Evolutionary conservation across 2,888 invertebrate species (phyloP), one percentile per base, ranked within the genome.

Genomic region (Adelognathus sp.): DNA sequence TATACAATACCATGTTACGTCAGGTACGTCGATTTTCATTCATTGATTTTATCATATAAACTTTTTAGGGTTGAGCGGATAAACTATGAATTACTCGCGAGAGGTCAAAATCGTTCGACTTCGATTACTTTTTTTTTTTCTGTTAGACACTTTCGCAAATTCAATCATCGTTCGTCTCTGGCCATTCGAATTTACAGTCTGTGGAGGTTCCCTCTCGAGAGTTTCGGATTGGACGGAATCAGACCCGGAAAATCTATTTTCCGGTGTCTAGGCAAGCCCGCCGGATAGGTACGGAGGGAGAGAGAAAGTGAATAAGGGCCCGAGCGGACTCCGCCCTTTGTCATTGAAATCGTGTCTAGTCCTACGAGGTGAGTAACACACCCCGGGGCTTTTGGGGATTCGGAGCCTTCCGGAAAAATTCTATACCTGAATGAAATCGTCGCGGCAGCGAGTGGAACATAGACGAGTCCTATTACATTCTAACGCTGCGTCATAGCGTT

Each of bases 361-460:
- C 16, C 46, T 11, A 6, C 1, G 11, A 11, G 39, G 7, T 14
- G 44, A 46, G 54, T 46, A 56, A 77, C 72, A 72, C 61, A 52
- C 63, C 36, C n/a, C n/a, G n/a, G n/a, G 54, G 46, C 21, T 16
- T 56, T 60, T 39, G 16, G 41, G 54, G 73, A 73, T 50, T 72
- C 66, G 76, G n/a, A n/a, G 71, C 61, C 73, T 44, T 46, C 50
- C 24, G 33, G 72, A 67, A 77, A 77, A 77, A 73, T 73, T 61
- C 33, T 52, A 9, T 33, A 7, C 24, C 27, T 27, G 18, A 14
- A 58, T 36, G 31, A 31, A 24, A 36, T 7, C 27, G 5, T 21
- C 11, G 11, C 39, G 14, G 21, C 21, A 16, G 50, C 18, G 46
- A 58, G 9, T 39, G 58, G 52, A 60, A 39, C 52, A 39, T 50